phyloP scores from a whole-genome alignment of 2,888 invertebrate species.

The Agonopterix alstromeriana region DNA sequence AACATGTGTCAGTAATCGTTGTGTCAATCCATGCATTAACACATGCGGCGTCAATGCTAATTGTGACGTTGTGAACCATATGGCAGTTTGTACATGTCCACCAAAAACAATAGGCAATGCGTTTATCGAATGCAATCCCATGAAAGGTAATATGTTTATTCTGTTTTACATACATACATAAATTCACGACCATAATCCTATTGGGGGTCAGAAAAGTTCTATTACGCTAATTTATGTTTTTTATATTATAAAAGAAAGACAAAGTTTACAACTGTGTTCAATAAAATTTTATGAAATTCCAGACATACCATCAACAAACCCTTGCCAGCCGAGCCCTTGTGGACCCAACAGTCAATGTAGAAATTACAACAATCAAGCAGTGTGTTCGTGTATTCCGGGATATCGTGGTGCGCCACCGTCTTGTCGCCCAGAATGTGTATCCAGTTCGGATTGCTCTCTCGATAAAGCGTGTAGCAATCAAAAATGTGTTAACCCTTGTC shows the following conservation, averaged over 20 bases:
- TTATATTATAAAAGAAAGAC: too few relatives aligned
- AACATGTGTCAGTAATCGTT: slow-evolving; percentile 83
- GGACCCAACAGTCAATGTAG: slow-evolving; percentile 80
- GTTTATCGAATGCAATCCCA: slow-evolving; percentile 79
- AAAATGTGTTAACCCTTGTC: slow-evolving; percentile 84
- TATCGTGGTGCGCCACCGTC: slow-evolving; percentile 82
- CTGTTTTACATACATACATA: too few relatives aligned
- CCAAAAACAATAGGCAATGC: slow-evolving; percentile 83
- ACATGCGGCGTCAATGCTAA: slow-evolving; percentile 85
- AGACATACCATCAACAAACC: slow-evolving; percentile 61
- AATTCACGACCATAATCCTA: too few relatives aligned
- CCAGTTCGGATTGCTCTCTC: slow-evolving; percentile 83
- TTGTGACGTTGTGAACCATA: slow-evolving; percentile 85
- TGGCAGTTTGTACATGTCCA: slow-evolving; percentile 87
- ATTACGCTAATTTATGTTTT: too few relatives aligned
- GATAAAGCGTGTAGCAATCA: slow-evolving; percentile 83
- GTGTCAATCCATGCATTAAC: slow-evolving; percentile 83
- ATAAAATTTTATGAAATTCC: slow-evolving; percentile 13
- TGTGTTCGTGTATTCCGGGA: slow-evolving; percentile 80
- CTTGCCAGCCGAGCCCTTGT: slow-evolving; percentile 80
- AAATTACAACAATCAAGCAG: slow-evolving; percentile 78
- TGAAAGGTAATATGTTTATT: slow-evolving; percentile 56
- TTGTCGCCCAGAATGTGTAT: slow-evolving; percentile 84
- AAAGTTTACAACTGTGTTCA: too few relatives aligned
- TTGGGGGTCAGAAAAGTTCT: too few relatives aligned